Conservation (phyloP, 2,888 invertebrate species). For the Odontocerum albicorne region DNA sequence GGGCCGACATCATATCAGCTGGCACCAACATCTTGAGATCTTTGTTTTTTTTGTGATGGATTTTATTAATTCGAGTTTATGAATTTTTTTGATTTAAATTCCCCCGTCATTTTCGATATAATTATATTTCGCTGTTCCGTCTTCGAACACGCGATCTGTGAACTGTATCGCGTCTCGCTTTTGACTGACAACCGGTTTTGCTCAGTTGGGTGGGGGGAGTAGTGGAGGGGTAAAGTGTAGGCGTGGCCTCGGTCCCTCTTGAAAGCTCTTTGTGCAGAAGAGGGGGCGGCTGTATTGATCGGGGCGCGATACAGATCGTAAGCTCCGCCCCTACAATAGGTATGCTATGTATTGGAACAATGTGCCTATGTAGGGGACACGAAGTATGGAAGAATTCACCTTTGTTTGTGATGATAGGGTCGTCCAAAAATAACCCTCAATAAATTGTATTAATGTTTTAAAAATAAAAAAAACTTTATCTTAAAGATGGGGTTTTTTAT, state of each 20-base stretch:
- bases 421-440: no score
- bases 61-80: no score
- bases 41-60: neutral
- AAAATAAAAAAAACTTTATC: no score
- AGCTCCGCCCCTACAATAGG: conserved; percentile 10
- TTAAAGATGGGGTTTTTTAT: no score
- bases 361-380: no score
- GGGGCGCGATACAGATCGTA: neutral
- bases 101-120: neutral
- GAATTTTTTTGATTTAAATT: neutral
- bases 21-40: conserved; percentile 75
- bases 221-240: conserved; percentile 7
- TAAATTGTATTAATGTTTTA: no score
- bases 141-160: conserved; percentile 12
- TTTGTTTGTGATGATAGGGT: no score
- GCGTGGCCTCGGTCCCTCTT: conserved; percentile 13
- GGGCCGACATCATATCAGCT: conserved; percentile 91
- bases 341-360: no score
- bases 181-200: conserved; percentile 34
- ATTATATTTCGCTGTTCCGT: conserved; percentile 7
- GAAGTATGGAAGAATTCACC: no score
- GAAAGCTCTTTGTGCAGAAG: neutral
- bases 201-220: conserved; percentile 1
- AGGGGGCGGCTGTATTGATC: conserved; percentile 19
- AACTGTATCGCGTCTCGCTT: conserved; percentile 19